Evolutionary conservation across 2,797 vertebrate genomes (phyloP), one percentile per base, ranked within the genome.

Genomic region (Rhabdophis nuchalis): DNA sequence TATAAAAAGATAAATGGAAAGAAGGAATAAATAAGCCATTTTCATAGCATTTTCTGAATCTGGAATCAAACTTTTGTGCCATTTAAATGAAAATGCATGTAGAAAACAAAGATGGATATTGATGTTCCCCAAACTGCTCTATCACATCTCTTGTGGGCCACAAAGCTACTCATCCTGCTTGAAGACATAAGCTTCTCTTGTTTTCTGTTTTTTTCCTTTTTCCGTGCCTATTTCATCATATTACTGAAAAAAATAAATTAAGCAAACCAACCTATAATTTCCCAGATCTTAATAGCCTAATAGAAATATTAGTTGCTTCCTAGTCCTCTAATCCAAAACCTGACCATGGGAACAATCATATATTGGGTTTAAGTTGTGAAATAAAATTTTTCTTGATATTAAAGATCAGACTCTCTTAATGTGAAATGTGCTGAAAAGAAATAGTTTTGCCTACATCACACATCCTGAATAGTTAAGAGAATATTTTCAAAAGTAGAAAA

Each of bases 61-160:
- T 93, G 93, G 58, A 96, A 91, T 93, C 86, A 85, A 95, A 95
- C 91, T 93, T 94, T 87, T 93, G 93, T 96, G 96, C 93, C 95
- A 90, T 25, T 29, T 68, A n/a, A 32, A 61, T 87, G 14, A 64
- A 82, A 82, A 92, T 29, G 20, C 29, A 56, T 85, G 36, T 56
- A 93, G 91, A 94, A 95, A 32, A 54, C 88, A 92, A 95, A 95
- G 32, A 94, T 89, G 0, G 2, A 16, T 53, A 14, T 27, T 87
- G 91, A 92, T 89, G 77, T 32, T 86, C 89, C 93, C 56, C 88
- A 91, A 54, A 36, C 93, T 58, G 56, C n/a, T 61, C 32, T n/a
- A 27, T 16, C 25, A 3, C 85, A 36, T 46, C 56, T 91, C 56
- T 72, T 91, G 57, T 58, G 82, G n/a, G 56, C 46, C 68, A 85